Base-by-base conservation (phyloP, 2,797 vertebrate species). In the Poeciliopsis presidionis region DNA sequence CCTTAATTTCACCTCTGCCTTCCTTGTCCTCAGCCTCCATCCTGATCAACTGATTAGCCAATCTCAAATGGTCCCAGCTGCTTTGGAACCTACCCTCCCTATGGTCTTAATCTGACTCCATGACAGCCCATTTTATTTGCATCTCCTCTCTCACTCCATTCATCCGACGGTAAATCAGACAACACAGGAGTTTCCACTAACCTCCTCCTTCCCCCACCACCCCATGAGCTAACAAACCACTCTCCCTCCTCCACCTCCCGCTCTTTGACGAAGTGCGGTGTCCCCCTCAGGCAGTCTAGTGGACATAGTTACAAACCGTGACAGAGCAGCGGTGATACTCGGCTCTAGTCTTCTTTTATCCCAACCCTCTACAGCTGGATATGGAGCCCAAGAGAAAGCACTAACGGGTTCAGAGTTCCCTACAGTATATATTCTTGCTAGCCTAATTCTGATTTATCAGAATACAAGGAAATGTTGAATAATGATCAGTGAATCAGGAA, bases 151-250 rank as follows among this genome's bases (percentile, higher is more conserved):
- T 81, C 72, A 43, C 74, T 53, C 72, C 77, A 45, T 69, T 72
- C 81, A 36, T 76, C 43, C 9, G 3, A 72, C 71, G 22, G 81
- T 72, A 76, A 88, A 91, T 76, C 81, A 61, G 86, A 83, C 43
- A 72, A 73, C 74, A 79, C 45, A 81, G 90, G 91, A 94, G 87
- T 92, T 92, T 93, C 91, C 89, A 89, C 85, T 75, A 30, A 6
- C 14, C 16, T 43, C 39, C 33, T 92, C 91, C 89, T 87, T 83
- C 74, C 30, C 5, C 45, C 12, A 11, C 46, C 53, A 43, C 47
- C 25, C 49, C 16, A 13, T 3, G 18, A 53, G 74, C 72, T 74
- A 46, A n/a, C 77, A 33, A 70, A 53, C 12, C n/a, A 51, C 49
- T 30, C 51, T 81, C 30, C 18, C 72, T 81, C 79, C 71, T 81